Conservation (phyloP, 2,113 vertebrate genomes). For the Sceloporus undulatus region DNA sequence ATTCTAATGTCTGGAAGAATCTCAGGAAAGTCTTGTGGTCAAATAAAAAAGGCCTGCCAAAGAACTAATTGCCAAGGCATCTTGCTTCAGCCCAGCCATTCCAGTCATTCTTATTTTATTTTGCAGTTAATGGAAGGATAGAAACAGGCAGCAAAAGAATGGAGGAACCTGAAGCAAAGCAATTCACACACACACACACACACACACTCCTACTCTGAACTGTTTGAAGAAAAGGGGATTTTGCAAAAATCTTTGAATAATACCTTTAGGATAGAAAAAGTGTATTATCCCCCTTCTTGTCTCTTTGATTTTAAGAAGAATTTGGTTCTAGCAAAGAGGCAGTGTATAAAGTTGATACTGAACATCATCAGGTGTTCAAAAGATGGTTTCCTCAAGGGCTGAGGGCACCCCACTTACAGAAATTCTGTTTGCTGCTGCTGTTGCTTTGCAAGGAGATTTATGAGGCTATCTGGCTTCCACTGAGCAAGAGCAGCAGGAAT, state of each 20-base stretch:
- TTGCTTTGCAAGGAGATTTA: slow-evolving; percentile 72
- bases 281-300: slow-evolving; percentile 63
- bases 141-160: slow-evolving; percentile 54
- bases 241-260: slow-evolving; percentile 62
- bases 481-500: slow-evolving; percentile 46
- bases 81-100: slow-evolving; percentile 42
- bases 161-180: slow-evolving; percentile 60
- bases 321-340: slow-evolving; percentile 59
- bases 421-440: slow-evolving; percentile 49
- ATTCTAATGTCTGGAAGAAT: slow-evolving; percentile 47
- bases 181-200: neutral
- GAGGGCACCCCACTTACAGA: slow-evolving; percentile 56
- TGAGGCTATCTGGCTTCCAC: slow-evolving; percentile 70
- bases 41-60: slow-evolving; percentile 46
- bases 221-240: slow-evolving; percentile 59
- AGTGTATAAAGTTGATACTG: slow-evolving; percentile 40
- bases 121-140: slow-evolving; percentile 50
- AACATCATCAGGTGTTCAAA: slow-evolving; percentile 65
- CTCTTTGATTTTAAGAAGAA: slow-evolving; percentile 66
- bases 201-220: slow-evolving; percentile 33
- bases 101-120: slow-evolving; percentile 45
- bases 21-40: slow-evolving; percentile 35
- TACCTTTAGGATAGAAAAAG: slow-evolving; percentile 66
- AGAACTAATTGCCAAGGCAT: slow-evolving; percentile 54
- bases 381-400: slow-evolving; percentile 32